Percentiles rank a stretch among this genome's conserved stretches.
phyloP scores from a whole-genome alignment of 2,113 vertebrate species.

The Ageneiosus marmoratus region DNA sequence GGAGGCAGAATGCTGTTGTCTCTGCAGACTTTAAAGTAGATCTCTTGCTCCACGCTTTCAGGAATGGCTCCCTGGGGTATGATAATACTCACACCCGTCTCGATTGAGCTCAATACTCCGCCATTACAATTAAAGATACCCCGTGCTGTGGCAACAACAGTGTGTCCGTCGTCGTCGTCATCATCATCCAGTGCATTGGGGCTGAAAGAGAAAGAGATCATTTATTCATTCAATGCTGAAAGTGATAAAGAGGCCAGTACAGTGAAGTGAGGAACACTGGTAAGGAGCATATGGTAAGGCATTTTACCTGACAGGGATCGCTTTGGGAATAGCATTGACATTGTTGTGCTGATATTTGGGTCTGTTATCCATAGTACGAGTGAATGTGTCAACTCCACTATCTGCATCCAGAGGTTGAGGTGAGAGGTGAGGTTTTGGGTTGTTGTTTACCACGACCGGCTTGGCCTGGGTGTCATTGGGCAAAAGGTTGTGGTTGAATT shows the following conservation, averaged over 20 bases:
- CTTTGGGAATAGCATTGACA: slow-evolving; percentile 87
- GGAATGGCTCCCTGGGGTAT: slow-evolving; percentile 98
- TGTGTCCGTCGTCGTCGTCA: slow-evolving; percentile 95
- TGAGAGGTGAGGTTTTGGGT: slow-evolving; percentile 79
- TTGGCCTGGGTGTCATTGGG: slow-evolving; percentile 84
- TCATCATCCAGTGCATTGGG: slow-evolving; percentile 93
- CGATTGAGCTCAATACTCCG: slow-evolving; percentile 94
- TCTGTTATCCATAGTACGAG: slow-evolving; percentile 84
- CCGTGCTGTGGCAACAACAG: slow-evolving; percentile 93
- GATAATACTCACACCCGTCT: slow-evolving; percentile 98
- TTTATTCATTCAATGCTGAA: slow-evolving; percentile 27
- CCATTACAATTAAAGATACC: slow-evolving; percentile 96
- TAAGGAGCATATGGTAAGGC: neutral
- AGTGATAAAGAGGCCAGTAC: neutral
- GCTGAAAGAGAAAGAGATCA: slow-evolving; percentile 64
- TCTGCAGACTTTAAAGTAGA: slow-evolving; percentile 99
- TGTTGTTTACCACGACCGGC: slow-evolving; percentile 61
- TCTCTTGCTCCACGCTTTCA: slow-evolving; percentile 95
- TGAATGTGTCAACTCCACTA: slow-evolving; percentile 87
- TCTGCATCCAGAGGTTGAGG: slow-evolving; percentile 86
- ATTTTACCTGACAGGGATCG: slow-evolving; percentile 89
- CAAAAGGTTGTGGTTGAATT: slow-evolving; percentile 97
- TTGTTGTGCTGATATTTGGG: slow-evolving; percentile 95
- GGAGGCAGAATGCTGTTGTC: slow-evolving; percentile 98
- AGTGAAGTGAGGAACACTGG: neutral